phyloP scores from a whole-genome alignment of 2,113 vertebrate genomes.

The Felis chaus region DNA sequence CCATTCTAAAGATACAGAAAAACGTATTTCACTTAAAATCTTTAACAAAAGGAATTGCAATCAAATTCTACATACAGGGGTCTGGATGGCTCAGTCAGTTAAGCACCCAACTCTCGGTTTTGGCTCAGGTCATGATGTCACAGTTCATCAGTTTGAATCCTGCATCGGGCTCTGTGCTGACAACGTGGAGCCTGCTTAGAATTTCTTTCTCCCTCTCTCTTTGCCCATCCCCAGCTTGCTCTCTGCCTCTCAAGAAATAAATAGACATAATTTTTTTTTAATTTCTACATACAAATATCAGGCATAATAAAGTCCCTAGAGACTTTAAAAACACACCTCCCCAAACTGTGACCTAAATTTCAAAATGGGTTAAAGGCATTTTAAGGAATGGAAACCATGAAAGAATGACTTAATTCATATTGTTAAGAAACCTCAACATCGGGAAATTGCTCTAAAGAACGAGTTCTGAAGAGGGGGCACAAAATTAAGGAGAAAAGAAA shows the following conservation, averaged over 20 bases:
- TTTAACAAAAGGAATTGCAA: neutral
- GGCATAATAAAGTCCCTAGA: neutral
- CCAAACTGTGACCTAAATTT: neutral
- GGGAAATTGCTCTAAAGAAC: neutral
- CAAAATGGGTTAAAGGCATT: neutral
- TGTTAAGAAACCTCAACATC: neutral
- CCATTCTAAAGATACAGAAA: neutral
- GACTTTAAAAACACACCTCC: neutral
- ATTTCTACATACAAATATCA: neutral
- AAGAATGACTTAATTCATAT: neutral
- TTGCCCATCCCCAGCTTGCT: too few species aligned
- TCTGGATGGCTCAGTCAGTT: too few species aligned
- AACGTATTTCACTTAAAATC: neutral
- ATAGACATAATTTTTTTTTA: too few species aligned
- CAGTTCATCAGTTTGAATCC: too few species aligned
- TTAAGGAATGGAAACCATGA: neutral
- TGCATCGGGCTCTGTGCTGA: too few species aligned
- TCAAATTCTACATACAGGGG: neutral
- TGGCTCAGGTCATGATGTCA: too few species aligned
- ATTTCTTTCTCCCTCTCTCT: too few species aligned
- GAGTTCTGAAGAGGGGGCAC: neutral
- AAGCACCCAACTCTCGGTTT: too few species aligned
- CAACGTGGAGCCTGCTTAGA: too few species aligned
- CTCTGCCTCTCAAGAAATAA: too few species aligned
- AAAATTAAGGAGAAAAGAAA: neutral